Evolutionary conservation across 1,140 invertebrate species (phyloP).

Genomic region (Spodoptera litura): DNA sequence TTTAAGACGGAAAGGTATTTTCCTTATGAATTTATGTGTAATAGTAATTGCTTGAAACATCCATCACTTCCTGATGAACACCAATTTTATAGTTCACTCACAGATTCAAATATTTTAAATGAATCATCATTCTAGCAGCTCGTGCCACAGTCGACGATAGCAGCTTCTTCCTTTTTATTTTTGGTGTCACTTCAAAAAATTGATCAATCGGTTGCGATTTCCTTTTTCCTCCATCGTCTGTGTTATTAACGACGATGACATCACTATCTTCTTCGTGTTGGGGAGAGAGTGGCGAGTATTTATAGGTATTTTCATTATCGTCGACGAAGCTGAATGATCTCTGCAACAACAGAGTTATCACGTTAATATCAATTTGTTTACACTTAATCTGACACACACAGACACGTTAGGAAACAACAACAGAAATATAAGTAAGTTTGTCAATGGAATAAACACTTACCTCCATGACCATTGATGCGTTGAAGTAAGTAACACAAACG

Average conservation of each 20-base stretch:
- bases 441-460: too few species aligned
- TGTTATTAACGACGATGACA: not conserved
- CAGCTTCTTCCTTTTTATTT: not conserved
- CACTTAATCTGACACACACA: not conserved
- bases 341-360: not conserved
- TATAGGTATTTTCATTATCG: constrained; percentile 7
- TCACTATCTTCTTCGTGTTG: not conserved
- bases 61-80: too few species aligned
- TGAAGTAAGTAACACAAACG: too few species aligned
- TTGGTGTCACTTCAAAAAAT: not conserved
- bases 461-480: too few species aligned
- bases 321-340: not conserved
- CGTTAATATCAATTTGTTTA: not conserved
- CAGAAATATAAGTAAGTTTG: not conserved
- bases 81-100: too few species aligned
- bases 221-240: not conserved
- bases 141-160: not conserved
- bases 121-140: not conserved
- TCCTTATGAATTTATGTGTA: too few species aligned
- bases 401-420: not conserved
- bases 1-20: too few species aligned
- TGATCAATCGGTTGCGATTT: not conserved
- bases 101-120: too few species aligned
- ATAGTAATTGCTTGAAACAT: too few species aligned
- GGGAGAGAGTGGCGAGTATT: not conserved